phyloP scores from a whole-genome alignment of 2,888 invertebrate species.

The Melolontha melolontha region DNA sequence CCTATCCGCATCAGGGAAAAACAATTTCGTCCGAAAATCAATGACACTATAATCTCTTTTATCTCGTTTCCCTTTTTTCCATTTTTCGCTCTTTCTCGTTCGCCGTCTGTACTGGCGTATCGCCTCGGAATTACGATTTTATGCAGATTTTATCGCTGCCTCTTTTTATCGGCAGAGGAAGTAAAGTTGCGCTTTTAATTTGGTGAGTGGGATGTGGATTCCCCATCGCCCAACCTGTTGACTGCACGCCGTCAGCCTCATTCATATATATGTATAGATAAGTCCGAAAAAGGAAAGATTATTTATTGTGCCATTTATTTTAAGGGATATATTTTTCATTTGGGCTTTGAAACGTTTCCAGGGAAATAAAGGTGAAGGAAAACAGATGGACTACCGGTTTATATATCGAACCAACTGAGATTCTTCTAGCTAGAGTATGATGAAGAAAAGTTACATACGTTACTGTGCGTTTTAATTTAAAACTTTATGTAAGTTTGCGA shows the following conservation, averaged over 20 bases:
- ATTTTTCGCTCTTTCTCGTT: slow-evolving; percentile 27
- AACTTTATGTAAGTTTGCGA: no score
- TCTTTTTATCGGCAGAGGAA: slow-evolving; percentile 26
- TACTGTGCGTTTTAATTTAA: no score
- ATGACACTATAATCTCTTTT: slow-evolving; percentile 37
- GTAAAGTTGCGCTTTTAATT: slow-evolving; percentile 36
- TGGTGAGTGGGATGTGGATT: slow-evolving; percentile 30
- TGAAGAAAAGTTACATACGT: no score
- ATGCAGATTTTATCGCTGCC: slow-evolving; percentile 37
- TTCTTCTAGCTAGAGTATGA: no score
- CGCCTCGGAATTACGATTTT: slow-evolving; percentile 39
- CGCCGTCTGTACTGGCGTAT: slow-evolving; percentile 30
- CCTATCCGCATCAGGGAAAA: slow-evolving; percentile 33
- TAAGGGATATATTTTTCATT: no score
- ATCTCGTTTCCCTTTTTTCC: slow-evolving; percentile 31
- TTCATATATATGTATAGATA: slow-evolving; percentile 20
- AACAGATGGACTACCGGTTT: no score
- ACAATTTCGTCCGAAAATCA: slow-evolving; percentile 37
- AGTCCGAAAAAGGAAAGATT: slow-evolving; percentile 21
- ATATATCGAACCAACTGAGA: no score
- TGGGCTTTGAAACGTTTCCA: no score
- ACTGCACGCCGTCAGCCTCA: slow-evolving; percentile 13
- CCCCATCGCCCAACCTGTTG: slow-evolving; percentile 29
- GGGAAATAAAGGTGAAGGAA: no score
- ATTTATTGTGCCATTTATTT: slow-evolving; percentile 13